A percentile compares a stretch with the other conserved stretches of the same genome.
Conservation (phyloP, 1,140 invertebrate genomes). For the Contarinia nasturtii region DNA sequence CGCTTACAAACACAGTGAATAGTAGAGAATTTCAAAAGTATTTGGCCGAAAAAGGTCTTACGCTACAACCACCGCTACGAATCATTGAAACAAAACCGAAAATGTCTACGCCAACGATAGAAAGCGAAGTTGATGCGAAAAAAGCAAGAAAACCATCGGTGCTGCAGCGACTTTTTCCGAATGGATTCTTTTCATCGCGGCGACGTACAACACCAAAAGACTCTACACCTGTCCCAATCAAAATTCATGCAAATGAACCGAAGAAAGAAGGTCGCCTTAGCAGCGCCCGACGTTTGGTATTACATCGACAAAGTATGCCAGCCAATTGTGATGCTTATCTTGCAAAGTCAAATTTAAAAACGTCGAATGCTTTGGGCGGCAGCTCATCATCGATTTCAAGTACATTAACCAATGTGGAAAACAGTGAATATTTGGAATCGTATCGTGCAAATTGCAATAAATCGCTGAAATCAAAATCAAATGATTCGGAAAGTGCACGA, state of each 20-base stretch:
- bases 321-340: neutral
- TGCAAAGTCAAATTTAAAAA: too few species aligned
- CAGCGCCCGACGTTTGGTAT: conserved; percentile 11
- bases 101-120: neutral
- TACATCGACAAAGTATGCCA: conserved; percentile 11
- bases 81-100: neutral
- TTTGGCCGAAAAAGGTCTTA: conserved; percentile 17
- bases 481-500: too few species aligned
- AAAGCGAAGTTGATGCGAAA: conserved; percentile 6
- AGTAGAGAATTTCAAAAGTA: conserved; percentile 21
- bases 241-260: conserved; percentile 3
- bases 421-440: neutral
- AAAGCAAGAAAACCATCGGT: conserved; percentile 13
- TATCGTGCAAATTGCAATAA: neutral
- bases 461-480: too few species aligned
- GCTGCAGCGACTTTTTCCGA: conserved; percentile 15
- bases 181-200: conserved; percentile 14
- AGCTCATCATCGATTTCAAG: conserved; percentile 7
- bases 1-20: conserved; percentile 21
- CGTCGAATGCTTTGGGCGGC: conserved; percentile 1
- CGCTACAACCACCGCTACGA: conserved; percentile 10
- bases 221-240: conserved; percentile 4
- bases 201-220: conserved; percentile 15
- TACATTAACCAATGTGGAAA: conserved; percentile 8
- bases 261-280: conserved; percentile 4